Percentiles rank a stretch among this genome's conserved stretches.
These are phyloP conservation scores for Ictidomys tridecemlineatus DNA, from an alignment of 2,113 vertebrate species.

Conservation along the genomic window DNA sequence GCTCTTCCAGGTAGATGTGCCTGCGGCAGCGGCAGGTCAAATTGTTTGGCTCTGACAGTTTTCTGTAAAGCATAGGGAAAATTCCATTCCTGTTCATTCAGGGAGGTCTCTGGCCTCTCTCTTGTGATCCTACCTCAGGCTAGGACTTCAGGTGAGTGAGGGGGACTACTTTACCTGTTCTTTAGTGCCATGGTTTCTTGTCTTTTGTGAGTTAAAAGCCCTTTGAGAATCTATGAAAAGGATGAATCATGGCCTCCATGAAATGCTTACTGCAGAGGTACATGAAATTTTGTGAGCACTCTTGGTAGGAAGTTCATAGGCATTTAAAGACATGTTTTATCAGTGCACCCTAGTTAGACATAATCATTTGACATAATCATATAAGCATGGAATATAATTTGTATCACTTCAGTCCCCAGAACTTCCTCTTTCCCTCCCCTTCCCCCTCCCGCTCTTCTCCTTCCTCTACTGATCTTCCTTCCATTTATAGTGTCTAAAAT, in stretches of 20 bases:
- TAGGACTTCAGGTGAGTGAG: not conserved
- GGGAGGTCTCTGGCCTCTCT: not conserved
- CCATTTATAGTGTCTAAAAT: no score
- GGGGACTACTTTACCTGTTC: not conserved
- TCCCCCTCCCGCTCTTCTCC: no score
- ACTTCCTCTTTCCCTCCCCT: no score
- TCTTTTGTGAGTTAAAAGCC: not conserved
- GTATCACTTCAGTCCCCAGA: no score
- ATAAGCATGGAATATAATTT: no score
- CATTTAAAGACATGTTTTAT: no score
- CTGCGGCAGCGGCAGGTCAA: not conserved
- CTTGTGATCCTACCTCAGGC: not conserved
- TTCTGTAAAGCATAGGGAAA: not conserved
- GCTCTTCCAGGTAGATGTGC: accelerated
- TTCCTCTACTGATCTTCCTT: no score
- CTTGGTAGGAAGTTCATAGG: not conserved
- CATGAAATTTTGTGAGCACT: not conserved
- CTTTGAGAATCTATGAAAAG: not conserved
- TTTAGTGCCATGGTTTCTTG: not conserved
- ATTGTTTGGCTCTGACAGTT: not conserved
- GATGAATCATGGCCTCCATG: no score
- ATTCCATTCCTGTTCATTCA: not conserved
- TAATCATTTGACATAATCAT: no score
- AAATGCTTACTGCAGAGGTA: not conserved
- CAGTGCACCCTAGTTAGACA: no score